Conservation (phyloP, 2,113 vertebrate genomes). For the Crotalus helleri region DNA sequence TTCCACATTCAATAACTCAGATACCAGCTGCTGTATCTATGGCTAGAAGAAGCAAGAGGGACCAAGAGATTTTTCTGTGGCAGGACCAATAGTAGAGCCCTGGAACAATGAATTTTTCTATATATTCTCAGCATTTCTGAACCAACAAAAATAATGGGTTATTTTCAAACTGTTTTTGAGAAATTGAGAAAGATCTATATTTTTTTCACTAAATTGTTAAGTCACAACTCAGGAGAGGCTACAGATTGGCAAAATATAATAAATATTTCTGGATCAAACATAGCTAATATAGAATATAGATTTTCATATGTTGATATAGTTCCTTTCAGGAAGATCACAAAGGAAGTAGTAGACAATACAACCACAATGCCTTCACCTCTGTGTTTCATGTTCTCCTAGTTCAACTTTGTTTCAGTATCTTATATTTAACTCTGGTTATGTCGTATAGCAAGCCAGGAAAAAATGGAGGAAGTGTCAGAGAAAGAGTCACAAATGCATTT, state of each 20-base stretch:
- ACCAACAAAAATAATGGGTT: not conserved
- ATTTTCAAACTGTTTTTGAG: not conserved
- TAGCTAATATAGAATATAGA: not conserved
- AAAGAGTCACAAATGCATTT: not conserved
- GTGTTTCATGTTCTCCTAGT: not conserved
- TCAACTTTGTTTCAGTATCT: too few species aligned
- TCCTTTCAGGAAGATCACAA: not conserved
- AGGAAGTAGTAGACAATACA: not conserved
- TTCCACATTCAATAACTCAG: not conserved
- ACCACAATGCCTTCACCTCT: not conserved
- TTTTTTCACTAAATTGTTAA: not conserved
- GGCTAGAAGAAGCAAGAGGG: not conserved
- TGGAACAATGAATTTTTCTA: not conserved
- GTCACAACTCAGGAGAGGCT: not conserved
- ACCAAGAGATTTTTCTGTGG: not conserved
- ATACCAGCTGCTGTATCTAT: not conserved
- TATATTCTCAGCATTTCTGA: not conserved
- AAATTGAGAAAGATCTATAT: not conserved
- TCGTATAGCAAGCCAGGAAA: not conserved
- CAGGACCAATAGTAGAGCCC: not conserved
- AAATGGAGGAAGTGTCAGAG: not conserved
- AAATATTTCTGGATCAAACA: not conserved
- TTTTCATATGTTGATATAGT: not conserved
- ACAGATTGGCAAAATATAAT: not conserved
- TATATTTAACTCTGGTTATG: not conserved